Conservation (phyloP, 2,113 vertebrate species). For the Odobenus rosmarus region DNA sequence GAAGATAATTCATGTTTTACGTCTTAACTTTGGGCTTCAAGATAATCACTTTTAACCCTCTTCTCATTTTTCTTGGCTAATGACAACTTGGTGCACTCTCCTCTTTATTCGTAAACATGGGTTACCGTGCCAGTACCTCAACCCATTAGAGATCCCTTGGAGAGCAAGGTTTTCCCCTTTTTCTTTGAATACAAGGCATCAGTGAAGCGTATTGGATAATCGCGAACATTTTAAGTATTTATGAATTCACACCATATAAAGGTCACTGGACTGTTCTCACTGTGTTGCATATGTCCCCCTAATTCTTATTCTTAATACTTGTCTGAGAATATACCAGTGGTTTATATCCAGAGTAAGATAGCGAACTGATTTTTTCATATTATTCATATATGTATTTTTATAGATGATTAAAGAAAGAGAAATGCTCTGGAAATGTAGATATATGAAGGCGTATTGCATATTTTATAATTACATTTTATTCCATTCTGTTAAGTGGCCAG, state of each 20-base stretch:
- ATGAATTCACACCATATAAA: not conserved
- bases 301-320: constrained; percentile 22
- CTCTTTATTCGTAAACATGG: not conserved
- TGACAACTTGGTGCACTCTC: not conserved
- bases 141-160: not conserved
- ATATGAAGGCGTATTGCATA: constrained; percentile 50
- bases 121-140: not conserved
- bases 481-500: constrained; percentile 64
- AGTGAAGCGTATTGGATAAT: not conserved
- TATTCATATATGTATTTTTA: constrained; percentile 11
- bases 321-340: not conserved
- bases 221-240: not conserved
- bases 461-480: constrained; percentile 74
- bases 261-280: not conserved
- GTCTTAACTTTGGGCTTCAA: not conserved
- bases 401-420: constrained; percentile 41
- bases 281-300: not conserved
- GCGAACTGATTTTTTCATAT: not conserved
- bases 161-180: not conserved
- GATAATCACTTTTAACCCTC: not conserved
- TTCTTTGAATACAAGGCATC: constrained; percentile 5
- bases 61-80: not conserved
- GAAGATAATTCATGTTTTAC: not conserved
- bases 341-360: not conserved
- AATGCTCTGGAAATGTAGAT: constrained; percentile 46